Evolutionary conservation across 1,140 invertebrate genomes (phyloP).

Genomic region (Lucilia sericata): DNA sequence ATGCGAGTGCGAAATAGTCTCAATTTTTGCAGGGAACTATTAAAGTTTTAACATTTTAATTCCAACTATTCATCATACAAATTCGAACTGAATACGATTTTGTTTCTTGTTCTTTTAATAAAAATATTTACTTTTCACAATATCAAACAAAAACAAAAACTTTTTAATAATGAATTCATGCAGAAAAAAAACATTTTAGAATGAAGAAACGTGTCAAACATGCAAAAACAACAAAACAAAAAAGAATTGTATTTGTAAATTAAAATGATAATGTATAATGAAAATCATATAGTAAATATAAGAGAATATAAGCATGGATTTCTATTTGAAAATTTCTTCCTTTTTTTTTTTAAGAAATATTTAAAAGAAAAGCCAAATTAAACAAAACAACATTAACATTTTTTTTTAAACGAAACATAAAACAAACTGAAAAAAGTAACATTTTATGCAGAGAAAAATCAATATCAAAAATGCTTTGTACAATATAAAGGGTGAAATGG

Average conservation of each 20-base stretch:
- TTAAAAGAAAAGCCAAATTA: neutral
- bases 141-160: neutral
- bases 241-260: conserved; percentile 4
- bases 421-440: neutral
- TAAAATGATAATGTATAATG: neutral
- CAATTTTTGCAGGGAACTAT: no score
- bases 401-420: neutral
- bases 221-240: conserved; percentile 14
- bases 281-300: neutral
- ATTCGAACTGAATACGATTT: no score
- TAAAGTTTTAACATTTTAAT: no score
- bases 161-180: neutral
- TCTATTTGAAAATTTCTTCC: neutral
- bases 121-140: neutral
- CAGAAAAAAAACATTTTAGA: neutral
- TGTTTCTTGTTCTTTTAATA: no score
- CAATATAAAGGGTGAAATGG: no score
- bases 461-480: neutral
- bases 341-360: neutral
- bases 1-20: no score
- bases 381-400: conserved; percentile 6
- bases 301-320: neutral
- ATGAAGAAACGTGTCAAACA: neutral
- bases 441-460: neutral
- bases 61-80: no score